A percentile compares a stretch with the other conserved stretches of the same genome.
These are phyloP conservation scores for Micromys minutus DNA, from an alignment of 2,113 vertebrate species.

Conservation along the genomic window DNA sequence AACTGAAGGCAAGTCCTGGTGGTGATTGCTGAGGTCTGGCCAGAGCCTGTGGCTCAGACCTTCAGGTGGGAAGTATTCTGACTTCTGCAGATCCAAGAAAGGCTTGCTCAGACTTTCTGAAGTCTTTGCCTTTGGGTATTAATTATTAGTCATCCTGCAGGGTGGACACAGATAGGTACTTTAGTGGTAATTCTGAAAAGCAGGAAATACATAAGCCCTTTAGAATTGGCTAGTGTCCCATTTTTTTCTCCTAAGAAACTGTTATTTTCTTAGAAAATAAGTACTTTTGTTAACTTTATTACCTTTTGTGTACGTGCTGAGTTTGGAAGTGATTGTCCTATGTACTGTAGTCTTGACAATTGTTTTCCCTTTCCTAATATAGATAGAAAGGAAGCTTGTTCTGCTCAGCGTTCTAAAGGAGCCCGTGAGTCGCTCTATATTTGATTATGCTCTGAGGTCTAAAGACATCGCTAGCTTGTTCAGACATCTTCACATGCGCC, in stretches of 20 bases:
- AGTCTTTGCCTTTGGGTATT: neutral
- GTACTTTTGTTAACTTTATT: neutral
- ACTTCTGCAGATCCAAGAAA: neutral
- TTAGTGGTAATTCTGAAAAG: neutral
- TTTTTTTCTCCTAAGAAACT: constrained; percentile 28
- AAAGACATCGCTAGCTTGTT: constrained; percentile 96
- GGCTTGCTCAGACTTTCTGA: neutral
- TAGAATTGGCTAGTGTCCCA: neutral
- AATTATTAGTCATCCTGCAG: neutral
- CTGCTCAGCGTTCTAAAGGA: constrained; percentile 97
- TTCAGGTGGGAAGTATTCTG: neutral
- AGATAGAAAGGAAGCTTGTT: constrained; percentile 99
- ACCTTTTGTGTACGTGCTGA: neutral
- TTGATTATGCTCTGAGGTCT: constrained; percentile 96
- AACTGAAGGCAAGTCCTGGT: neutral
- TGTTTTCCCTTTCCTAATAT: constrained; percentile 70
- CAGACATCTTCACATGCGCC: constrained; percentile 94
- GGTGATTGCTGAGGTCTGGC: neutral
- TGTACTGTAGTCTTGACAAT: neutral
- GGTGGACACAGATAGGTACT: neutral
- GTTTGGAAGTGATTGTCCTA: constrained; percentile 10
- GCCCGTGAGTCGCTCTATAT: constrained; percentile 97
- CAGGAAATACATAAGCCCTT: neutral
- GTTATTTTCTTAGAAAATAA: constrained; percentile 34
- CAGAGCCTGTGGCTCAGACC: neutral